Base-by-base conservation (phyloP, 2,888 invertebrate species). In the Unio pictorum region DNA sequence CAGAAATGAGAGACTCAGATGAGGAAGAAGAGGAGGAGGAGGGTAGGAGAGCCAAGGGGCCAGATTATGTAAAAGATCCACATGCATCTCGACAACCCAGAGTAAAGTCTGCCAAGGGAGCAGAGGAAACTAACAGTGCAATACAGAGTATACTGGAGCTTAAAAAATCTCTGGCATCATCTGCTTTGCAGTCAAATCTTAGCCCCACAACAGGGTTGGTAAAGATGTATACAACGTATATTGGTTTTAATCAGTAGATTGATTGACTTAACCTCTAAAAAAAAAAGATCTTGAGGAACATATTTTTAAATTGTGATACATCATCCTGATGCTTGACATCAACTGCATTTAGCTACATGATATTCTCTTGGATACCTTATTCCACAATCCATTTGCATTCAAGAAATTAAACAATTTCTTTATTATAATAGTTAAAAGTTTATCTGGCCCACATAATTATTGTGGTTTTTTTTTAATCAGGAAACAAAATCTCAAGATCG, bases 141-240 rank as follows among this genome's bases (percentile, higher is more conserved):
- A 81, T 88, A 67, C 80, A 82, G 68, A 85, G 85, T 72, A 84
- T 86, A 64, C 81, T 81, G 55, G 84, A 86, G 65, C 80, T 86
- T 60, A 76, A 81, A 66, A 81, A 84, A 70, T 84, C 86, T 5
- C 79, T 85, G 11, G 77, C 83, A 28, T 72, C 79, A 23, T 80
- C 84, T 56, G 79, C 82, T 45, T 74, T 76, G 64, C 78, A 83
- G 61, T 74, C 81, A 54, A 85, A 83, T 66, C 80, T 86, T 17
- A 85, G 83, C 76, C 86, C 86, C 57, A 86, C 86, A 30, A 82
- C 86, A 59, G 86, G 84, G 86, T 86, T 75, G 66, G 80, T 71
- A 5, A 30, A 26, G 20, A 66, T 45, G 34, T 23, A 34, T 20
- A 20, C 1, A 23, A 61, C 58, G 18, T 23, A 1, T 58, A 20